Percentiles rank a stretch among this genome's conserved stretches.
These are phyloP conservation scores for Poecilia wingei DNA, from an alignment of 2,797 vertebrate species.

Conservation along the genomic window DNA sequence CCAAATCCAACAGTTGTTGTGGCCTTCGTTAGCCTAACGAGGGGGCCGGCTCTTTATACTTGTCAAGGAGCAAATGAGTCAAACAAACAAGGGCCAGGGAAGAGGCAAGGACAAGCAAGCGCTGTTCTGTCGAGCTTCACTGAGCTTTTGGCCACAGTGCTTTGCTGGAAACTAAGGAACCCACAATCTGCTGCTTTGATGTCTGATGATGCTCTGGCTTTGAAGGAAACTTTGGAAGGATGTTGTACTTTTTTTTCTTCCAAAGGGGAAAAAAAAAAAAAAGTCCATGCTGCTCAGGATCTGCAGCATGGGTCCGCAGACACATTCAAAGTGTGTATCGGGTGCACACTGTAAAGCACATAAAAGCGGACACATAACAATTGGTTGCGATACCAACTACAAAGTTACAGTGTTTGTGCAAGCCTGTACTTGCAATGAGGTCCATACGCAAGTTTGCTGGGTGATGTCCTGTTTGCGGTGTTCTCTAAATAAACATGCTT, in stretches of 20 bases:
- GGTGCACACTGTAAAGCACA: conserved; percentile 52
- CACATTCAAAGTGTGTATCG: conserved; percentile 61
- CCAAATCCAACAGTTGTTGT: conserved; percentile 79
- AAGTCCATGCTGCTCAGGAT: conserved; percentile 64
- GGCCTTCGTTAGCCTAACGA: conserved; percentile 81
- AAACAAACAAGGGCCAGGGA: conserved; percentile 77
- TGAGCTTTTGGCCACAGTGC: conserved; percentile 72
- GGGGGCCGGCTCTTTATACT: conserved; percentile 77
- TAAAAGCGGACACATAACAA: conserved; percentile 63
- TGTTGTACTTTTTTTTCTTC: conserved; percentile 35
- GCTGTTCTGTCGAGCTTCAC: conserved; percentile 78
- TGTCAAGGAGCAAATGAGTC: conserved; percentile 82
- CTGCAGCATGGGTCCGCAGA: conserved; percentile 70
- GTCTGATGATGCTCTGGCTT: conserved; percentile 74
- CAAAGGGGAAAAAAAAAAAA: conserved; percentile 48
- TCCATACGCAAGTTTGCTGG: conserved; percentile 43
- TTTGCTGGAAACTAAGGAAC: conserved; percentile 78
- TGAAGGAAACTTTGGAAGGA: conserved; percentile 68
- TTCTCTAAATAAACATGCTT: conserved; percentile 52
- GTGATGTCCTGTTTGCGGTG: conserved; percentile 48
- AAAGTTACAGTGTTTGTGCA: conserved; percentile 66
- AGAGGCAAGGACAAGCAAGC: conserved; percentile 73
- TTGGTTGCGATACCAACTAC: conserved; percentile 65
- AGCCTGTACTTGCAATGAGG: conserved; percentile 62
- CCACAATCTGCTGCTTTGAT: conserved; percentile 79